Evolutionary conservation across 2,113 vertebrate species (phyloP).

Genomic region (Campylomormyrus numenius): DNA sequence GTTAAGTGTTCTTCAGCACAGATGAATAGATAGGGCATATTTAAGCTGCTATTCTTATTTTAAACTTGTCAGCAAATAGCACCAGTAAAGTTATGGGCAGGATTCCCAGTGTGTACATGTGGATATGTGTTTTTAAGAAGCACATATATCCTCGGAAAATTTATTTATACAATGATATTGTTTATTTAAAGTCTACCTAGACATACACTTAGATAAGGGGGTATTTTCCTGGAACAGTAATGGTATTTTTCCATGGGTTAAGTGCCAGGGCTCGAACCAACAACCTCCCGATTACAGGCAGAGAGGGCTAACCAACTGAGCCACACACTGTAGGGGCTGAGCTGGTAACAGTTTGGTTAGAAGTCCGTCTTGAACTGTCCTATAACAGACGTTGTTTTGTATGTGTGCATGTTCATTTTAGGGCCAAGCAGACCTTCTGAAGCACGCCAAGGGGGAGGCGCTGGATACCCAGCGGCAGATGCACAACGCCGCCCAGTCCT

Average conservation of each 20-base stretch:
- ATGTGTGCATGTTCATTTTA: slow-evolving; percentile 33
- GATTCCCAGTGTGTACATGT: background rate
- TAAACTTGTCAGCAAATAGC: background rate
- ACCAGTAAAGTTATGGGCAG: background rate
- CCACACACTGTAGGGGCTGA: background rate
- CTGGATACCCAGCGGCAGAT: slow-evolving; percentile 83
- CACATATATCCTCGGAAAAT: background rate
- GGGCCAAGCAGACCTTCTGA: slow-evolving; percentile 85
- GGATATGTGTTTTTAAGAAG: background rate
- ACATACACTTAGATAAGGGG: background rate
- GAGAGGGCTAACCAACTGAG: background rate
- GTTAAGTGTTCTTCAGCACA: background rate
- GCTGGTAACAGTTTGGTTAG: background rate
- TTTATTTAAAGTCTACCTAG: background rate
- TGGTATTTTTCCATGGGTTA: background rate
- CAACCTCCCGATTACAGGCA: background rate
- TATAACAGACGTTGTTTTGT: background rate
- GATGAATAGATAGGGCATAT: background rate
- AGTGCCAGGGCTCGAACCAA: background rate
- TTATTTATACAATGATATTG: background rate
- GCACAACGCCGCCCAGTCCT: slow-evolving; percentile 79
- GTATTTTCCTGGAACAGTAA: background rate
- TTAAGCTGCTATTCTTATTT: background rate
- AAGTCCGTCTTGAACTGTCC: background rate
- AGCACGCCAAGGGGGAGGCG: slow-evolving; percentile 77